Evolutionary conservation across 2,113 vertebrate genomes (phyloP), one percentile per base, ranked within the genome.

Genomic region (Charina bottae): DNA sequence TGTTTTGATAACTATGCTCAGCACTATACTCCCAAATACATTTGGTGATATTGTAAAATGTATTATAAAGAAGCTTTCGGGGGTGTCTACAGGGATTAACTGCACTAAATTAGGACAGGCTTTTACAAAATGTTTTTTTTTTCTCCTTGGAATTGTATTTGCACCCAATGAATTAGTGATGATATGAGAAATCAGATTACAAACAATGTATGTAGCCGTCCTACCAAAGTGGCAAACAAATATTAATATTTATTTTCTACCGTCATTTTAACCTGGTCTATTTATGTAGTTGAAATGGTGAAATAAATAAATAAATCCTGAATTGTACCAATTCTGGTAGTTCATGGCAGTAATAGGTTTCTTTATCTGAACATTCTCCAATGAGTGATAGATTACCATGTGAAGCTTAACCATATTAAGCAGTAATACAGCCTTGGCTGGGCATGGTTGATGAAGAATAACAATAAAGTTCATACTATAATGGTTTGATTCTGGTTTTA

Each of bases 1-100:
- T 96, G 92, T 94, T 95, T 89, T 92, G 91, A 94, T 93, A 87
- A 95, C 89, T 88, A 72, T 90, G 88, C 93, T 95, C 94, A 94
- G 92, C 86, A 56, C 55, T 49, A 42, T 93, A 94, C 42, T 92
- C 91, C n/a, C 28, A 6, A 90, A 90, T 90, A 92, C 58, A 92
- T 95, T 89, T 95, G 91, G 56, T 87, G 94, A 92, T 92, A 96
- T 90, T 93, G 91, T 64, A 91, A 94, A 96, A 93, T 94, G 92
- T 93, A 90, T 95, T 94, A 94, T 49, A 87, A 92, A 92, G 91
- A 90, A 58, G 21, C 92, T 91, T 68, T 0, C 90, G 10, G 78
- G 11, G 15, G 91, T 72, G 90, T 89, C 0, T 26, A 6, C 62
- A 62, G 4, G 1, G 15, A 64, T 83, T 6, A 58, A 42, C 4